Conservation (phyloP, 2,888 invertebrate species). For the Thera britannica region DNA sequence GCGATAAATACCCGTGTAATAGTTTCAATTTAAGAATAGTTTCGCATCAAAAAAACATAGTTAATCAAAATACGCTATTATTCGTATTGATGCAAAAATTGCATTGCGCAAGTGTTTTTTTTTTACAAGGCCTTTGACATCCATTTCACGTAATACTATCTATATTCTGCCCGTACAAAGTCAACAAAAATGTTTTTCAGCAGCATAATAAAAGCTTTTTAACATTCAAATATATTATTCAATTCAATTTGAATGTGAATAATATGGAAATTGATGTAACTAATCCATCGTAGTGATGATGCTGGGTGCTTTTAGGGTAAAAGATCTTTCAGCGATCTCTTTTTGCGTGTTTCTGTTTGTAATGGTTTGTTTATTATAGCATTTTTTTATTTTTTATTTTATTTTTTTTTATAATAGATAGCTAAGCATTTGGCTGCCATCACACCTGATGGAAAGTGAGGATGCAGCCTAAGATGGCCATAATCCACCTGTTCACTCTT, state of each 20-base stretch:
- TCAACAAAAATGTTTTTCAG: neutral
- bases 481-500: no score
- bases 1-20: no score
- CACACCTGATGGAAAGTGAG: no score
- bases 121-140: neutral
- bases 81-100: neutral
- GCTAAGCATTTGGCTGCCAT: no score
- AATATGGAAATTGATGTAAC: constrained; percentile 3
- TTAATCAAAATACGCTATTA: no score
- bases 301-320: neutral
- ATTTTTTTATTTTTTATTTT: no score
- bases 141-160: neutral
- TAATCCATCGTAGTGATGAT: constrained; percentile 3
- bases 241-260: neutral
- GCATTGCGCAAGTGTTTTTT: neutral
- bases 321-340: neutral
- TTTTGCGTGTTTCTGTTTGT: neutral
- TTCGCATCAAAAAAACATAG: no score
- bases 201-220: constrained; percentile 1
- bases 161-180: neutral
- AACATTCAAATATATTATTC: constrained; percentile 1
- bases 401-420: no score
- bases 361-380: neutral
- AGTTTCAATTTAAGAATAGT: no score
- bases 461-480: no score